phyloP scores from a whole-genome alignment of 2,888 invertebrate species.

The Epinotia bilunana region DNA sequence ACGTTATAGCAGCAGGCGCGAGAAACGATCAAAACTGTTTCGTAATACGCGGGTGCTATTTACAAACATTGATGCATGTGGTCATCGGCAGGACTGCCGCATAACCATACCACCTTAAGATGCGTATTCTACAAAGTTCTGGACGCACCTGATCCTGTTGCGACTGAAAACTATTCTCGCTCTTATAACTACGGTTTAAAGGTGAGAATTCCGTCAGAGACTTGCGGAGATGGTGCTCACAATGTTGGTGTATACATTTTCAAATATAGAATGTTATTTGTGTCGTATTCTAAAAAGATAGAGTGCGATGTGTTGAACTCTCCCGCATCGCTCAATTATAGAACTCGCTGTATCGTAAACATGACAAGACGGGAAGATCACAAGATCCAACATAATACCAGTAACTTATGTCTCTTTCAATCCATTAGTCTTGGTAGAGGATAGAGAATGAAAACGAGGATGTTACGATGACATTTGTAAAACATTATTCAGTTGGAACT shows the following conservation, averaged over 20 bases:
- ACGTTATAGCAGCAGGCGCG: conserved; percentile 57
- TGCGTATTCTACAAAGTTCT: conserved; percentile 72
- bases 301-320: conserved; percentile 83
- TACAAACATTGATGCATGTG: conserved; percentile 85
- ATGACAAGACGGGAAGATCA: conserved; percentile 66
- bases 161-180: conserved; percentile 52
- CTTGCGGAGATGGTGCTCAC: conserved; percentile 65
- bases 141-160: conserved; percentile 59
- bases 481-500: conserved; percentile 52
- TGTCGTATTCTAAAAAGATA: conserved; percentile 85
- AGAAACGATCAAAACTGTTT: conserved; percentile 64
- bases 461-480: conserved; percentile 70
- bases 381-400: conserved; percentile 55
- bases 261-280: conserved; percentile 85
- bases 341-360: conserved; percentile 77
- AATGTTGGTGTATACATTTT: conserved; percentile 79
- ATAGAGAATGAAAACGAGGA: conserved; percentile 57
- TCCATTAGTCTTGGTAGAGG: conserved; percentile 57
- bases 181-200: conserved; percentile 57
- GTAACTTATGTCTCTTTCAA: conserved; percentile 64
- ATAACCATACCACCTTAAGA: conserved; percentile 79
- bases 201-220: conserved; percentile 56
- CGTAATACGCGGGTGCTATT: conserved; percentile 78
- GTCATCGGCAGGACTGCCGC: conserved; percentile 82
- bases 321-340: conserved; percentile 84